Evolutionary conservation across 2,888 invertebrate species (phyloP), one percentile per base, ranked within the genome.

Genomic region (Pristionchus maxplancki): DNA sequence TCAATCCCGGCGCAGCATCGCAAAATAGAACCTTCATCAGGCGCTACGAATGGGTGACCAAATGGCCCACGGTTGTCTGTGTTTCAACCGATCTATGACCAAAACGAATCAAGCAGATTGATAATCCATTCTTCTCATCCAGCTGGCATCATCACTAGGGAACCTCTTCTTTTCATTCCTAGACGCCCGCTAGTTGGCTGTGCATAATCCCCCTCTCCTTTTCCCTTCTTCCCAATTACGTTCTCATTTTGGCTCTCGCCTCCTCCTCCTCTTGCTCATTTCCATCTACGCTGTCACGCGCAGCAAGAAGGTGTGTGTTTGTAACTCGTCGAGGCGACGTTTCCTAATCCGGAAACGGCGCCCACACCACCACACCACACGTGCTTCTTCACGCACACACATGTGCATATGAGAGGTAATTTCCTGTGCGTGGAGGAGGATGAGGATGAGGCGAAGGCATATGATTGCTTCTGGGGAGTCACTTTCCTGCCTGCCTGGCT

Each of bases 331-430:
- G 44, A 11, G 28, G 78, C 44, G 78, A 78, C 44, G 78, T 78
- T 78, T 78, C 78, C 44, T 48, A 78, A 78, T 78, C 40, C 78
- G 78, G 78, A 78, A 78, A 78, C 78, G 71, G 44, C 78, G 78
- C 78, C 34, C 71, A 40, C 71, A 78, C 44, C 31, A 48, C n/a
- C 78, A 78, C 78, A 34, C 67, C 40, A 78, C 74, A 71, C 37
- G 37, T 37, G 31, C 34, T 17, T 71, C 34, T 37, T 5, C 31
- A 5, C 37, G 20, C 37, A 40, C 37, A 34, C 9, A 20, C 71
- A 37, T 71, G 37, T 37, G 37, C 24, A 24, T 71, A 13, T 64
- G 62, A n/a, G 62, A 58, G 58, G 31, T 71, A 71, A 71, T 71
- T 71, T 71, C 71, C 71, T 71, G 71, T n/a, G n/a, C n/a, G n/a